A percentile compares a stretch with the other conserved stretches of the same genome.
Conservation (phyloP, 2,888 invertebrate genomes). For the Stratiomys singularior region DNA sequence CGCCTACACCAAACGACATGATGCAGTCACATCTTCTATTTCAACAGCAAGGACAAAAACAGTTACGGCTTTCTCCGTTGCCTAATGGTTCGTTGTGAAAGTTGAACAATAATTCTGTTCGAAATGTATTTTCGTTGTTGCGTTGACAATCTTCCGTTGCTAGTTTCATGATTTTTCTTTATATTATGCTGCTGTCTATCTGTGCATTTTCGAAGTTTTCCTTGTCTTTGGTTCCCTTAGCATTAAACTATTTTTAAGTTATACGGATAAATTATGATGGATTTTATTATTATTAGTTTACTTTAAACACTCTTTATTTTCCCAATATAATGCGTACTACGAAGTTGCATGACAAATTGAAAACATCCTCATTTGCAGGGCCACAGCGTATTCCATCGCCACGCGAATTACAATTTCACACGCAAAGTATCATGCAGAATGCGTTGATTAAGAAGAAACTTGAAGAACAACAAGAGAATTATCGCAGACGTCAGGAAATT, state of each 20-base stretch:
- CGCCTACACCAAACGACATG: slow-evolving; percentile 23
- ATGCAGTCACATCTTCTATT: slow-evolving; percentile 47
- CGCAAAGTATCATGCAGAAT: slow-evolving; percentile 87
- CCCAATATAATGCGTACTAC: no score
- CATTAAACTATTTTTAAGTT: no score
- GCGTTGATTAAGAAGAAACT: slow-evolving; percentile 89
- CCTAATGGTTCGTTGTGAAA: slow-evolving; percentile 68
- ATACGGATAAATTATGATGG: no score
- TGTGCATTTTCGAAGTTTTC: no score
- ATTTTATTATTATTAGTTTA: no score
- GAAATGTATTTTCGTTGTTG: slow-evolving; percentile 13
- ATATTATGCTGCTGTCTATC: neutral
- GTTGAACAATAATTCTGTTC: slow-evolving; percentile 18
- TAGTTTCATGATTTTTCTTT: slow-evolving; percentile 61
- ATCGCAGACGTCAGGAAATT: slow-evolving; percentile 80
- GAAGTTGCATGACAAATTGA: no score
- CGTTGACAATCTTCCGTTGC: neutral
- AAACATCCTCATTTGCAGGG: slow-evolving; percentile 64
- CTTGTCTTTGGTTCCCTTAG: no score
- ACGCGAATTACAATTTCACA: slow-evolving; percentile 84
- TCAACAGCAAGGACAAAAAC: slow-evolving; percentile 64
- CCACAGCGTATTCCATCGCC: slow-evolving; percentile 83
- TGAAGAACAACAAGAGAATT: slow-evolving; percentile 88
- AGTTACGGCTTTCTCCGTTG: slow-evolving; percentile 72
- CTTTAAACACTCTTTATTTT: no score